Conservation (phyloP, 2,888 invertebrate species). For the Euphydryas editha region DNA sequence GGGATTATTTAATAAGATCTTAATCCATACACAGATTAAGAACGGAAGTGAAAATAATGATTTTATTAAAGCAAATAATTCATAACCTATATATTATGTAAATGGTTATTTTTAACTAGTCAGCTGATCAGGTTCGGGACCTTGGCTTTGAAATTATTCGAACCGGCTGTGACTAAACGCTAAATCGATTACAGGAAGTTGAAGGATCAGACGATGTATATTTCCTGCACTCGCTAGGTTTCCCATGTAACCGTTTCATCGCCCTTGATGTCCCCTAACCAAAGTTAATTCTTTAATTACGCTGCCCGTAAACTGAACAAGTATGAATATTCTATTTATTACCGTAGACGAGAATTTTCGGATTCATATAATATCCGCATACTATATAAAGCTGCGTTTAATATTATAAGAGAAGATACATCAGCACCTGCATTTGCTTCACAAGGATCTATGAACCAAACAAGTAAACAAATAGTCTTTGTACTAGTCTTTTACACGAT, state of each 20-base stretch:
- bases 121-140: slow-evolving; percentile 48
- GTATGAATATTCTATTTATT: slow-evolving; percentile 4
- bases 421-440: slow-evolving; percentile 21
- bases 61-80: background rate
- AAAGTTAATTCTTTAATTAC: slow-evolving; percentile 9
- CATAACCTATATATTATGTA: background rate
- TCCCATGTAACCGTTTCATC: slow-evolving; percentile 46
- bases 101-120: slow-evolving; percentile 35
- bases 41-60: background rate
- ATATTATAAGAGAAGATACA: background rate
- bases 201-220: slow-evolving; percentile 43
- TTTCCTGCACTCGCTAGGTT: slow-evolving; percentile 63
- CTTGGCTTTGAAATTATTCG: slow-evolving; percentile 39
- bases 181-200: slow-evolving; percentile 59
- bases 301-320: background rate
- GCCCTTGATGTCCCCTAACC: slow-evolving; percentile 47
- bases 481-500: slow-evolving; percentile 16
- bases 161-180: slow-evolving; percentile 48
- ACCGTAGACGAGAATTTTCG: background rate
- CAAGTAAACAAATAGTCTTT: slow-evolving; percentile 17
- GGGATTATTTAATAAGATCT: background rate
- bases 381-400: background rate
- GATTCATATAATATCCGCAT: background rate
- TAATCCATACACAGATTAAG: background rate
- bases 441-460: slow-evolving; percentile 21